phyloP scores from a whole-genome alignment of 2,113 vertebrate genomes.

The Sialia sialis region DNA sequence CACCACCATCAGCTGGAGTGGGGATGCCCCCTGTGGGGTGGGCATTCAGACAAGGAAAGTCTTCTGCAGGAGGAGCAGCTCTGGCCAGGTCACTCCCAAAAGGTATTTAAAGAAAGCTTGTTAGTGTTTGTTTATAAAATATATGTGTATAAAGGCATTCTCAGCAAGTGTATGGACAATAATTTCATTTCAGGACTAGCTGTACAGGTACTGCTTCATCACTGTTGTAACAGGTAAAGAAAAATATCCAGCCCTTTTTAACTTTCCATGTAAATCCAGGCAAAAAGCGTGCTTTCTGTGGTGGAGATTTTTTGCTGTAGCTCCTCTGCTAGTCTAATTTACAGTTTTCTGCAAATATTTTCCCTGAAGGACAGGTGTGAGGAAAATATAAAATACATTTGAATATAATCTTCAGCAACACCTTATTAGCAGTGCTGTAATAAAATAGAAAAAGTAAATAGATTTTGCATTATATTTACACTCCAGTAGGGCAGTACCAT shows the following conservation, averaged over 20 bases:
- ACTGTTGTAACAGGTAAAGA: background rate
- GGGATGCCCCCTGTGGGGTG: slow-evolving; percentile 74
- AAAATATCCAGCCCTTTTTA: background rate
- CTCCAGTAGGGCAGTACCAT: background rate
- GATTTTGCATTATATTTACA: background rate
- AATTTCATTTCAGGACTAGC: background rate
- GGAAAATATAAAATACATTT: background rate
- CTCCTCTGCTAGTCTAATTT: background rate
- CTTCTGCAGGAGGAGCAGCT: slow-evolving; percentile 81
- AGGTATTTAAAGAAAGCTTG: slow-evolving; percentile 73
- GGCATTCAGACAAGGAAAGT: slow-evolving; percentile 86
- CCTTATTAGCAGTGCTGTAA: background rate
- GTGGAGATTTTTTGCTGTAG: background rate
- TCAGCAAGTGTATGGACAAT: background rate
- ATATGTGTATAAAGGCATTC: fast-evolving
- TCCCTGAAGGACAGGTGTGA: background rate
- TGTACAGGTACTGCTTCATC: background rate
- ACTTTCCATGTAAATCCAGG: background rate
- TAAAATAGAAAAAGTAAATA: slow-evolving; percentile 14
- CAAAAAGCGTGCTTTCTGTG: background rate
- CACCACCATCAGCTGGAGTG: slow-evolving; percentile 63
- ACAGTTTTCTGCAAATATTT: background rate
- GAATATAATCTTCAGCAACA: background rate
- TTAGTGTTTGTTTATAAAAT: background rate
- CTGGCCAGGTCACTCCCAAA: slow-evolving; percentile 83